These are phyloP conservation scores for Graptemys geographica DNA, from an alignment of 2,797 vertebrate species.

Conservation along the genomic window DNA sequence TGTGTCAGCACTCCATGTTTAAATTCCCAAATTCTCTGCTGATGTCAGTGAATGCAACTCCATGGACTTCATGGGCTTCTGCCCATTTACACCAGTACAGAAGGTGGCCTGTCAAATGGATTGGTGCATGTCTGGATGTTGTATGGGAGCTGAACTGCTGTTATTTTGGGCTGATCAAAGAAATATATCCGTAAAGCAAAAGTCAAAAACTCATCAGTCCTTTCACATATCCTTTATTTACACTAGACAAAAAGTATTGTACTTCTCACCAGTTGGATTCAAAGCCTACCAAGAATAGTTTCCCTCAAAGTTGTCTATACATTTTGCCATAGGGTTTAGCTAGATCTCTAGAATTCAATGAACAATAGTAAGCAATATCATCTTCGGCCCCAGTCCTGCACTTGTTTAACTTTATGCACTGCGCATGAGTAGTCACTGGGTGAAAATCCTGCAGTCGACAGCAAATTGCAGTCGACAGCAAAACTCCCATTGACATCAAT, in stretches of 20 bases:
- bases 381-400: background rate
- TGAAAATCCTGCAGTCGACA: background rate
- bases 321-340: background rate
- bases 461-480: background rate
- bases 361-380: background rate
- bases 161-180: background rate
- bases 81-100: background rate
- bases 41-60: background rate
- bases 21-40: slow-evolving; percentile 7
- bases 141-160: background rate
- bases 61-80: background rate
- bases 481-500: background rate
- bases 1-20: slow-evolving; percentile 9
- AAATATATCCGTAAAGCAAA: background rate
- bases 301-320: background rate
- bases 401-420: background rate
- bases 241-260: background rate
- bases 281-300: background rate
- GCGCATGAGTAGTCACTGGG: background rate
- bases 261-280: background rate
- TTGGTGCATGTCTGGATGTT: background rate
- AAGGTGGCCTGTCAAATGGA: background rate
- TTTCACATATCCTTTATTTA: background rate
- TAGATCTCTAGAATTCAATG: background rate
- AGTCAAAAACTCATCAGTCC: background rate